These are phyloP conservation scores for Nyctibius bracteatus DNA, from an alignment of 2,113 vertebrate genomes.

Conservation along the genomic window DNA sequence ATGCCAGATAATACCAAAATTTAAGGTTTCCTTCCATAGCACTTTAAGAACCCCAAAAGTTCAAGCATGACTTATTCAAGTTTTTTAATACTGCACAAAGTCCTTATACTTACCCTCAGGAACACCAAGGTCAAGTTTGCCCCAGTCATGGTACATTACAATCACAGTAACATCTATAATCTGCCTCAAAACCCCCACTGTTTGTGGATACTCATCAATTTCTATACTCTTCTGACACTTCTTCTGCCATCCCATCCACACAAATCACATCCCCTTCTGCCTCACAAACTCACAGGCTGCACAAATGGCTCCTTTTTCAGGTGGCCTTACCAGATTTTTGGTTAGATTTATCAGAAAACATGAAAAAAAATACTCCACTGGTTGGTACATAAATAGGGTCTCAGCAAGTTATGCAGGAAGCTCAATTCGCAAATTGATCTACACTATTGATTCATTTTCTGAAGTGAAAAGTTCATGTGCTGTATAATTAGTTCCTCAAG, in stretches of 20 bases:
- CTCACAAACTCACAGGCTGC: background rate
- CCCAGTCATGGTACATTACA: rapidly evolving
- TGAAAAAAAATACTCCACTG: background rate
- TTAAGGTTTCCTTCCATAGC: background rate
- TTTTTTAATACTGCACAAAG: background rate
- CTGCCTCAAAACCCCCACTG: rapidly evolving
- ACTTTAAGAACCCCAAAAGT: background rate
- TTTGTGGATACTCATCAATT: background rate
- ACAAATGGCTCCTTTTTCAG: background rate
- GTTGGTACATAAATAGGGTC: rapidly evolving
- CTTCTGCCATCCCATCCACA: background rate
- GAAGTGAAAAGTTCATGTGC: background rate
- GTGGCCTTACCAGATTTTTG: background rate
- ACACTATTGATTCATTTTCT: rapidly evolving
- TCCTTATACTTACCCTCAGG: background rate
- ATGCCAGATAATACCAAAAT: background rate
- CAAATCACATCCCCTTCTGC: background rate
- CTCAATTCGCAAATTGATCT: background rate
- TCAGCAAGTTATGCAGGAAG: background rate
- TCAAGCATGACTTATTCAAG: background rate
- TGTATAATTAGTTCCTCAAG: background rate
- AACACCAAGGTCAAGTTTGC: background rate
- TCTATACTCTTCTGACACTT: background rate
- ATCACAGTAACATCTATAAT: background rate
- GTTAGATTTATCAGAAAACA: background rate